Evolutionary conservation across 2,797 vertebrate genomes (phyloP).

Genomic region (Micropoecilia bifurca): DNA sequence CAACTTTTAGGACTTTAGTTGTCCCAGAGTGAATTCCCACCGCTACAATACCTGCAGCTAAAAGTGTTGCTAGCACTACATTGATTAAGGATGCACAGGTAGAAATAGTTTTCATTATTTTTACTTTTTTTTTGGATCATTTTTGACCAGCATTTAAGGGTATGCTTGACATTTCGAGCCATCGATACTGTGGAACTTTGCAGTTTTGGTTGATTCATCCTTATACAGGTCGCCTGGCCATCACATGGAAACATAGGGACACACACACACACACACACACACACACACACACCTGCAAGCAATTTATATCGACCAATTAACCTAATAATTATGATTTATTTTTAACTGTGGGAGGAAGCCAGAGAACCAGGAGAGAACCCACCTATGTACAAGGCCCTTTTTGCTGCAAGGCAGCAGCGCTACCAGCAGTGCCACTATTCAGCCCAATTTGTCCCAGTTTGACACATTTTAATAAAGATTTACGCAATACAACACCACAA

Average conservation of each 20-base stretch:
- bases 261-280: too few relatives aligned
- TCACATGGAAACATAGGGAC: too few relatives aligned
- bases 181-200: background rate
- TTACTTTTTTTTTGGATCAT: background rate
- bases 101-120: background rate
- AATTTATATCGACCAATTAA: too few relatives aligned
- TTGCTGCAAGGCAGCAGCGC: too few relatives aligned
- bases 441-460: background rate
- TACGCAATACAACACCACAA: background rate
- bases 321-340: too few relatives aligned
- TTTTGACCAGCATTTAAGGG: background rate
- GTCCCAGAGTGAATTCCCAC: conserved; percentile 24
- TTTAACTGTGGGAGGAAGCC: too few relatives aligned
- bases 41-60: conserved; percentile 20
- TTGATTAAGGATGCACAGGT: background rate
- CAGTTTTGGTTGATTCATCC: background rate
- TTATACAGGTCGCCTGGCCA: too few relatives aligned
- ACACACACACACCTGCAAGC: too few relatives aligned
- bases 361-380: too few relatives aligned
- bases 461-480: background rate
- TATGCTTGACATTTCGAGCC: background rate
- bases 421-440: too few relatives aligned
- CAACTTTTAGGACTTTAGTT: conserved; percentile 18
- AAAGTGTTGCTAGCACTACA: background rate
- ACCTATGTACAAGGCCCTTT: too few relatives aligned